Evolutionary conservation across 2,797 vertebrate species (phyloP).

Genomic region (Gephyroberyx darwinii): DNA sequence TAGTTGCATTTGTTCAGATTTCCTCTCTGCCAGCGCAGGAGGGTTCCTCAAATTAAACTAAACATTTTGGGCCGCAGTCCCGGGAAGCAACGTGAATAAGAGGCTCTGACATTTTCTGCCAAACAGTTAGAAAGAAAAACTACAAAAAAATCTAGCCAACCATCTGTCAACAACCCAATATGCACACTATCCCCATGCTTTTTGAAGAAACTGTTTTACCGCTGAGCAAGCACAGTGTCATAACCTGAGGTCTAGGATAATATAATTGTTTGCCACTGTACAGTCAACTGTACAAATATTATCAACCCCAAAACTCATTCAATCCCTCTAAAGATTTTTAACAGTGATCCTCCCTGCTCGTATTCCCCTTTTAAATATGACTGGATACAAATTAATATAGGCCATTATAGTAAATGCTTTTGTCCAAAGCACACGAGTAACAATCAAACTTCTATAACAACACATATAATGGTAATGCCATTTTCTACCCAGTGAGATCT

Average conservation of each 20-base stretch:
- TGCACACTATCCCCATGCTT: not conserved
- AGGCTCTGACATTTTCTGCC: slow-evolving; percentile 58
- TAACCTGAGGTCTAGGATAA: not conserved
- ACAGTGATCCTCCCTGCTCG: not conserved
- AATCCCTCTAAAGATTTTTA: not conserved
- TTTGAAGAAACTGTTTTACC: slow-evolving; percentile 19
- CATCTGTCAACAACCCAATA: slow-evolving; percentile 32
- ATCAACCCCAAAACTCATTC: not conserved
- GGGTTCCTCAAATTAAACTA: slow-evolving; percentile 61
- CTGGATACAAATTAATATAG: not conserved
- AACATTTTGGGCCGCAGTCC: slow-evolving; percentile 72
- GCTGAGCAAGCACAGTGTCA: slow-evolving; percentile 32
- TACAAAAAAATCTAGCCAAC: not conserved
- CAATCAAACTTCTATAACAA: no score
- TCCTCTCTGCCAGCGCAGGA: slow-evolving; percentile 51
- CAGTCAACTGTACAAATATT: not conserved
- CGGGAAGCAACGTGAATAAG: slow-evolving; percentile 69
- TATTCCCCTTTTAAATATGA: not conserved
- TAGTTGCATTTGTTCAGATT: slow-evolving; percentile 47
- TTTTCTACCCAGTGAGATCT: not conserved
- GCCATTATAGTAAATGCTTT: no score
- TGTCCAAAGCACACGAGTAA: no score
- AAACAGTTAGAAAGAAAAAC: slow-evolving; percentile 54
- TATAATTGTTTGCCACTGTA: not conserved
- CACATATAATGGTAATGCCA: not conserved